Conservation (phyloP, 2,888 invertebrate species). For the Cantharis rufa region DNA sequence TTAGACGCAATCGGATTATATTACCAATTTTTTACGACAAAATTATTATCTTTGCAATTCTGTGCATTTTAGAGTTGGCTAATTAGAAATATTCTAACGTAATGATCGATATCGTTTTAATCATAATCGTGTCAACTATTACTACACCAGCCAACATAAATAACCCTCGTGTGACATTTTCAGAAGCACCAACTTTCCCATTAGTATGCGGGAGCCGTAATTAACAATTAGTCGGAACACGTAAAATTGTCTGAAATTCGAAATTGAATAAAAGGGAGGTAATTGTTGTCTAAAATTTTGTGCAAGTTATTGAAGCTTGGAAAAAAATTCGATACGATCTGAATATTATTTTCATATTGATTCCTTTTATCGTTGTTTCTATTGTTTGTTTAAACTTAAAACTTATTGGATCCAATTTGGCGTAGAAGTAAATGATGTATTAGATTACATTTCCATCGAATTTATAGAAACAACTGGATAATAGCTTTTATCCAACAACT, state of each 20-base stretch:
- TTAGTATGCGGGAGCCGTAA: not conserved
- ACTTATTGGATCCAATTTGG: not conserved
- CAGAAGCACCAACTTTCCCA: not conserved
- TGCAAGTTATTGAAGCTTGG: not conserved
- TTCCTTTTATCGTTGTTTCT: not conserved
- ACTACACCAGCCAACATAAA: not conserved
- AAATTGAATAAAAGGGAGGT: not conserved
- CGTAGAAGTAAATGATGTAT: not conserved
- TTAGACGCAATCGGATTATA: not conserved
- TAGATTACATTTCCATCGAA: not conserved
- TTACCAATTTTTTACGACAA: not conserved
- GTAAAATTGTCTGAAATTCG: not conserved
- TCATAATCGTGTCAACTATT: not conserved
- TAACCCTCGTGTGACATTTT: not conserved
- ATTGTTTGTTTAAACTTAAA: not conserved
- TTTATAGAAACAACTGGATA: not conserved
- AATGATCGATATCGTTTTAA: not conserved
- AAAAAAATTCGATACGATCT: not conserved
- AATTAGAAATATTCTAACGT: not conserved
- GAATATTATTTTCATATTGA: not conserved
- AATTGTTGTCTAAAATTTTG: not conserved
- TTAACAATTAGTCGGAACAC: not conserved
- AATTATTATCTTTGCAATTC: too few species aligned
- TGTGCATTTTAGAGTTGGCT: not conserved
- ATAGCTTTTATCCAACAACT: not conserved